Evolutionary conservation across 2,113 vertebrate species (phyloP).

Genomic region (Pelodiscus sinensis): DNA sequence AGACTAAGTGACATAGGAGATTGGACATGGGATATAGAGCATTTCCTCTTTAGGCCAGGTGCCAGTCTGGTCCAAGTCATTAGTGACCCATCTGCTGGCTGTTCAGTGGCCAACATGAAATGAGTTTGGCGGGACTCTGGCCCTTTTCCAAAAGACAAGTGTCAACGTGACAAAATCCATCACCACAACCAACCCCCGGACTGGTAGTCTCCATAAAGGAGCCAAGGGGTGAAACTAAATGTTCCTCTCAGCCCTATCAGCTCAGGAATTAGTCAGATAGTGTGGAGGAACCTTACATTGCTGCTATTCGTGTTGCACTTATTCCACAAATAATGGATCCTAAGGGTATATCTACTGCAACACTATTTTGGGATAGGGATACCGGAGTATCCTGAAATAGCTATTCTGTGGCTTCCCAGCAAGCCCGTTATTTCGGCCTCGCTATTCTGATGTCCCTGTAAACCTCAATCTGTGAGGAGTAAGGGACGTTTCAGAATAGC

Average conservation of each 20-base stretch:
- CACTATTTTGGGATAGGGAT: too few species aligned
- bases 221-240: background rate
- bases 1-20: background rate
- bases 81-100: slow-evolving; percentile 10
- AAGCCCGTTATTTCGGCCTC: too few species aligned
- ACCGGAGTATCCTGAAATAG: too few species aligned
- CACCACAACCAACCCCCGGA: background rate
- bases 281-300: background rate
- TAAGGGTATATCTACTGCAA: too few species aligned
- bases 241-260: background rate
- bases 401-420: too few species aligned
- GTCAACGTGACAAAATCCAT: background rate
- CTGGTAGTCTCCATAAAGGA: background rate
- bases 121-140: background rate
- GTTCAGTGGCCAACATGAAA: background rate
- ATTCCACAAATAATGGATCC: background rate
- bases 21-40: slow-evolving; percentile 3
- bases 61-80: slow-evolving; percentile 41
- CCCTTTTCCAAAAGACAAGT: background rate
- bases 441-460: too few species aligned
- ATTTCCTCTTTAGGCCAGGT: background rate
- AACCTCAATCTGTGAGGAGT: too few species aligned
- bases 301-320: background rate
- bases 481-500: too few species aligned
- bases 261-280: background rate